These are phyloP conservation scores for Trichomycterus rosablanca DNA, from an alignment of 2,113 vertebrate genomes.

Conservation along the genomic window DNA sequence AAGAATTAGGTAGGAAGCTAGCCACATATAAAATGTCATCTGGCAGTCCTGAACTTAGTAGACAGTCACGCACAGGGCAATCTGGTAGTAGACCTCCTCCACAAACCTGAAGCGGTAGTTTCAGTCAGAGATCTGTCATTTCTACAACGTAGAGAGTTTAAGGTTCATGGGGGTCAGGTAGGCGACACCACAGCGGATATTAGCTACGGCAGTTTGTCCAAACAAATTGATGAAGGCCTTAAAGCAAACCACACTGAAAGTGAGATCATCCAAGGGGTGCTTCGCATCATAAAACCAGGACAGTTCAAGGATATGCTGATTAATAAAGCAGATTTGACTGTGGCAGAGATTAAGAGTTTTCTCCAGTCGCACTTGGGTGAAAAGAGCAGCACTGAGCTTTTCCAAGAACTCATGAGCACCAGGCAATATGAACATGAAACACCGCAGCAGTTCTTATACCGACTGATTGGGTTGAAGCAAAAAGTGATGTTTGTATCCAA, in stretches of 20 bases:
- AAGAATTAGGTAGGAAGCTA: no score
- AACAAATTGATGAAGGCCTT: background rate
- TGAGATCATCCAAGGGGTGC: background rate
- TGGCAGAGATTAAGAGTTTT: slow-evolving; percentile 6
- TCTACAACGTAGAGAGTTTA: background rate
- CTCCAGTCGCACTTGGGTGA: slow-evolving; percentile 23
- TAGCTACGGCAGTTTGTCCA: background rate
- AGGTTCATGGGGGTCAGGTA: background rate
- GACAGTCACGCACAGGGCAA: no score
- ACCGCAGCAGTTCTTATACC: slow-evolving; percentile 22
- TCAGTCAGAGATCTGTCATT: background rate
- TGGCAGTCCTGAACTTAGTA: no score
- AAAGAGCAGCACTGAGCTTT: slow-evolving; percentile 22
- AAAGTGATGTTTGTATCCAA: slow-evolving; percentile 22
- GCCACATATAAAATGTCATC: no score
- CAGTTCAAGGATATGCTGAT: no score
- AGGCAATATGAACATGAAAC: slow-evolving; percentile 27
- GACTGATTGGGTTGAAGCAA: slow-evolving; percentile 36
- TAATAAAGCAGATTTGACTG: background rate
- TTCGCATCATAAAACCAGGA: slow-evolving; percentile 2
- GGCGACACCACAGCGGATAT: background rate
- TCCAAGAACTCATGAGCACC: slow-evolving; percentile 27
- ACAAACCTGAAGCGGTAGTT: no score
- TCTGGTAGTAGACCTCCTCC: no score
- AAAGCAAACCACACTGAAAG: background rate